These are phyloP conservation scores for Acanthurus leucopareius DNA, from an alignment of 2,797 vertebrate genomes.

Conservation along the genomic window DNA sequence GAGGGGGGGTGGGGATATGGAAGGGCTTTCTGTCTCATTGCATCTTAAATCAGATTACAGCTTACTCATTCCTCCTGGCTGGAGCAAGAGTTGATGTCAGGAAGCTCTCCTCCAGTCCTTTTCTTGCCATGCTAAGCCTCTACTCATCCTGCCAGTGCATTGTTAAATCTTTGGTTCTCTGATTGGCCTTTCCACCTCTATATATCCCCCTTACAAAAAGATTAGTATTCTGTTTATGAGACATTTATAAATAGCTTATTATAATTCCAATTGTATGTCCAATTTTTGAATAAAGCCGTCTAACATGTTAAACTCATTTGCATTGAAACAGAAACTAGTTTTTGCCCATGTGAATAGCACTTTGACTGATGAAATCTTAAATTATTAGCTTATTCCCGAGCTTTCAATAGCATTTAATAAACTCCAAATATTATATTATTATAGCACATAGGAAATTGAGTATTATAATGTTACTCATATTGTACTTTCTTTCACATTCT, in stretches of 20 bases:
- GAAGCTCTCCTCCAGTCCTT: constrained; percentile 29
- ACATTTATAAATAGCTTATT: too few relatives aligned
- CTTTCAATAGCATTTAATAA: neutral
- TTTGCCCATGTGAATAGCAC: neutral
- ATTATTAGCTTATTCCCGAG: neutral
- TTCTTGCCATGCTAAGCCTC: neutral
- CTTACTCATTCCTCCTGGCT: constrained; percentile 48
- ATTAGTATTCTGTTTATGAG: too few relatives aligned
- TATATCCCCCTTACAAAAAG: neutral
- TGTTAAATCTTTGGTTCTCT: constrained; percentile 2
- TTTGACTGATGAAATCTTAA: neutral
- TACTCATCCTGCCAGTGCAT: constrained; percentile 15
- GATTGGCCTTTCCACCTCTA: neutral
- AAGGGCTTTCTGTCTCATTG: constrained; percentile 51
- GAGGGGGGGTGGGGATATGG: neutral
- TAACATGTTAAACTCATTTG: neutral
- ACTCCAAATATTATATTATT: too few relatives aligned
- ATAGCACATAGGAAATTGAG: too few relatives aligned
- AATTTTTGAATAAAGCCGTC: neutral
- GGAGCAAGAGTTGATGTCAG: constrained; percentile 35
- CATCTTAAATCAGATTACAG: constrained; percentile 66
- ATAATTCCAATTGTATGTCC: too few relatives aligned
- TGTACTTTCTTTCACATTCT: too few relatives aligned
- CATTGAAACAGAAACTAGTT: neutral
- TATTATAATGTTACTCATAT: too few relatives aligned